phyloP scores from a whole-genome alignment of 2,113 vertebrate species.

The Seriola aureovittata region DNA sequence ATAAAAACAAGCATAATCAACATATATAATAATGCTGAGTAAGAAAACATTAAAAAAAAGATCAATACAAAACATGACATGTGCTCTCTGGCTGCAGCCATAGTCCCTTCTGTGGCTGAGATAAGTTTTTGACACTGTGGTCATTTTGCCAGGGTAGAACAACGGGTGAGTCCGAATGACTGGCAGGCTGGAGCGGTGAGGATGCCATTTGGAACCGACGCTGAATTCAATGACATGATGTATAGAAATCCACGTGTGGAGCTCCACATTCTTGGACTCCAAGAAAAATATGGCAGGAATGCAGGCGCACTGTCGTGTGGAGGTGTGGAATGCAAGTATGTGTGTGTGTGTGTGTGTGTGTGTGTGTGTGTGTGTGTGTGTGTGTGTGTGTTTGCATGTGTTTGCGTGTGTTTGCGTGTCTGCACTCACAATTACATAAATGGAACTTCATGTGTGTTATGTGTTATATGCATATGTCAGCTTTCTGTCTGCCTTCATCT shows the following conservation, averaged over 20 bases:
- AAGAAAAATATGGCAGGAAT: slow-evolving; percentile 59
- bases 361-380: not conserved
- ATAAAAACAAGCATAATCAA: not conserved
- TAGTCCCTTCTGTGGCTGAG: not conserved
- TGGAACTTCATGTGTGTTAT: slow-evolving; percentile 28
- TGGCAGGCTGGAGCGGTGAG: slow-evolving; percentile 27
- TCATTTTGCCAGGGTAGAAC: not conserved
- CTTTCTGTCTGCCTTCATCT: slow-evolving; percentile 57
- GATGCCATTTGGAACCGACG: slow-evolving; percentile 37
- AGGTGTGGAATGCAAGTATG: slow-evolving; percentile 3
- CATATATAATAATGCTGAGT: not conserved
- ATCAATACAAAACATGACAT: not conserved
- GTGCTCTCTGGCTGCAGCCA: not conserved
- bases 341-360: not conserved
- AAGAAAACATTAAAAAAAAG: not conserved
- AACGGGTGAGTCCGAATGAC: slow-evolving; percentile 17
- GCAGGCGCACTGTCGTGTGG: slow-evolving; percentile 34
- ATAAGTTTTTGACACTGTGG: not conserved
- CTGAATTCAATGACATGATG: slow-evolving; percentile 35
- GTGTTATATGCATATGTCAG: slow-evolving; percentile 66
- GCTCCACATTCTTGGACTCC: slow-evolving; percentile 31
- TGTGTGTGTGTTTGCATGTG: no score
- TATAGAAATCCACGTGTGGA: slow-evolving; percentile 20
- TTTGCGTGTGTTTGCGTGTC: no score
- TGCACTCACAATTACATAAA: not conserved